These are phyloP conservation scores for Kryphioiulus occultus DNA, from an alignment of 2,888 invertebrate genomes.

Conservation along the genomic window DNA sequence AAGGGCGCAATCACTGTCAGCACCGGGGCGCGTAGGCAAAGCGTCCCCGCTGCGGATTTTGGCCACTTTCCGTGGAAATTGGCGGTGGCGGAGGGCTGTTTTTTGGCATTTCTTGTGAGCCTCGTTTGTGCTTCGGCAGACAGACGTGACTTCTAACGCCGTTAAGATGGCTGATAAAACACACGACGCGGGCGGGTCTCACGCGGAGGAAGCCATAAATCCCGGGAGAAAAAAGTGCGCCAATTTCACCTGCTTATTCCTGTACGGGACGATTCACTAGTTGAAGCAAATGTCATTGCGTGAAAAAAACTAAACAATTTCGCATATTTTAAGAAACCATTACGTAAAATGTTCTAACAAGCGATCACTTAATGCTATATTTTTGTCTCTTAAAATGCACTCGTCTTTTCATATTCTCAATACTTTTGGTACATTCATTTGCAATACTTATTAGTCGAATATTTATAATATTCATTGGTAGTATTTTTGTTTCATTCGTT, in stretches of 20 bases:
- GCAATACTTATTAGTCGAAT: too few species aligned
- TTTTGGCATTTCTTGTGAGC: not conserved
- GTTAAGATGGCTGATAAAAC: slow-evolving; percentile 6
- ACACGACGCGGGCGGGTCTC: not conserved
- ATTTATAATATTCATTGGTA: too few species aligned
- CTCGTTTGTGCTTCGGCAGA: not conserved
- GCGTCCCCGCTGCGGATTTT: not conserved
- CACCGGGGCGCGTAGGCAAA: not conserved
- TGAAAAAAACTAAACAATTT: too few species aligned
- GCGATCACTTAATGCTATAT: too few species aligned
- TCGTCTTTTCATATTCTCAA: too few species aligned
- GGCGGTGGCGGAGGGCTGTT: not conserved
- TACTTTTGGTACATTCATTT: too few species aligned
- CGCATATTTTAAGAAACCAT: too few species aligned
- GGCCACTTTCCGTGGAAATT: not conserved
- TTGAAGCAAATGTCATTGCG: too few species aligned
- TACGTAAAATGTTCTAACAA: too few species aligned
- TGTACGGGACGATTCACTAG: not conserved
- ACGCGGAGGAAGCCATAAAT: not conserved
- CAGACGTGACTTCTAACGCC: not conserved
- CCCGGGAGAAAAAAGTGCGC: not conserved
- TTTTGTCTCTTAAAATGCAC: too few species aligned
- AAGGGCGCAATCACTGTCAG: not conserved
- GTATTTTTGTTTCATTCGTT: too few species aligned
- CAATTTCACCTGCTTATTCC: not conserved